A percentile compares a stretch with the other conserved stretches of the same genome.
Evolutionary conservation across 2,888 invertebrate genomes (phyloP).

Genomic region (Sceliomorpha sp.): DNA sequence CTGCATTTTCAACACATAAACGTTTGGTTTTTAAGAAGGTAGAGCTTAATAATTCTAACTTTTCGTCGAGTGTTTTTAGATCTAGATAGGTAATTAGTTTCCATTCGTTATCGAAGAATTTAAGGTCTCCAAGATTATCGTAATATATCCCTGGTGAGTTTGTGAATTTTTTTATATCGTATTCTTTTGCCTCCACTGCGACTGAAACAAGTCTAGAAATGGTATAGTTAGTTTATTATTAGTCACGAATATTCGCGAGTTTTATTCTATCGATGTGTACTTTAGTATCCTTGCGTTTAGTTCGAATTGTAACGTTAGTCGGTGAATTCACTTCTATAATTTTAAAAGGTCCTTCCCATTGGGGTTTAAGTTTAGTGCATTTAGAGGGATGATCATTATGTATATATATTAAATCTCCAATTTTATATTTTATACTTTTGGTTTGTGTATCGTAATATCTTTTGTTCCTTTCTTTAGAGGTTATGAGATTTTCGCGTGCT

Average conservation of each 20-base stretch:
- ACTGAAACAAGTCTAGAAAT: conserved; percentile 3
- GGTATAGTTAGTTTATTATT: conserved; percentile 4
- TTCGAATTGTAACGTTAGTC: conserved; percentile 6
- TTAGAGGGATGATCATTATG: not conserved
- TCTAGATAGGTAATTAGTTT: conserved; percentile 17
- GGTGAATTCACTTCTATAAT: conserved; percentile 13
- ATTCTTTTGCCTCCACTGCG: not conserved
- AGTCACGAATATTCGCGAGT: conserved; percentile 3
- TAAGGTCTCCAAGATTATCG: not conserved
- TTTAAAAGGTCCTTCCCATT: conserved; percentile 15
- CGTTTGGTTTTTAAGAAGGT: not conserved
- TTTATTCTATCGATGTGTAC: conserved; percentile 6
- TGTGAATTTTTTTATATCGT: not conserved
- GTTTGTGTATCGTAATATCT: conserved; percentile 51
- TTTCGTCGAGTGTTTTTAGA: conserved; percentile 5
- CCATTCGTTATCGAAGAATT: conserved; percentile 11
- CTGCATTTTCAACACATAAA: conserved; percentile 1
- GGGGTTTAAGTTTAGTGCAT: not conserved
- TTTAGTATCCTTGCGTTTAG: not conserved
- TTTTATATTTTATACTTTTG: conserved; percentile 41
- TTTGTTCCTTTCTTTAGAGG: conserved; percentile 59
- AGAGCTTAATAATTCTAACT: conserved; percentile 1
- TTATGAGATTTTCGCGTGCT: conserved; percentile 58
- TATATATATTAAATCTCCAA: conserved; percentile 47
- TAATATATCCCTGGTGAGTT: conserved; percentile 13